Conservation (phyloP, 2,888 invertebrate genomes). For the Calameuta pallipes region DNA sequence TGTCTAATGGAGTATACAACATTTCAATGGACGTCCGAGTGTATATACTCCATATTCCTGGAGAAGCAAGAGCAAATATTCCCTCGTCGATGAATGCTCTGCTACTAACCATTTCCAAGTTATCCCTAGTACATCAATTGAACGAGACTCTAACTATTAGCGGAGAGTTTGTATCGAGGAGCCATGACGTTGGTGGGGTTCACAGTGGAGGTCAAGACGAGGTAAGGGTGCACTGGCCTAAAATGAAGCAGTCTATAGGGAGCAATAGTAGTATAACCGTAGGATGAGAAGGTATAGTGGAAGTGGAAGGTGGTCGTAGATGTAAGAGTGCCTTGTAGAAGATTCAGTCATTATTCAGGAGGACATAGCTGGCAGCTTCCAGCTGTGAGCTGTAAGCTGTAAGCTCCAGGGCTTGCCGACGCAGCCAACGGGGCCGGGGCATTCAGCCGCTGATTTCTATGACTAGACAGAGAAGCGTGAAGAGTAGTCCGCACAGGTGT, state of each 20-base stretch:
- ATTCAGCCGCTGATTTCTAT: constrained; percentile 2
- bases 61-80: neutral
- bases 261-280: neutral
- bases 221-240: neutral
- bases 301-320: neutral
- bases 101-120: neutral
- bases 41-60: neutral
- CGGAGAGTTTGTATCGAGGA: neutral
- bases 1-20: neutral
- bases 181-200: neutral
- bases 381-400: neutral
- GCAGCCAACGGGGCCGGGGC: neutral
- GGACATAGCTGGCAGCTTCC: neutral
- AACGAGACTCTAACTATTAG: neutral
- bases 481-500: neutral
- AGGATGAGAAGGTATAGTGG: neutral
- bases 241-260: neutral
- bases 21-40: neutral
- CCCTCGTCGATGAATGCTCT: neutral
- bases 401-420: neutral
- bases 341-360: neutral
- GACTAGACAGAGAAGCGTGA: neutral
- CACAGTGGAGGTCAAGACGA: neutral
- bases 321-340: neutral
- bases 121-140: neutral